Evolutionary conservation across 2,888 invertebrate genomes (phyloP).

Genomic region (Amiota communis): DNA sequence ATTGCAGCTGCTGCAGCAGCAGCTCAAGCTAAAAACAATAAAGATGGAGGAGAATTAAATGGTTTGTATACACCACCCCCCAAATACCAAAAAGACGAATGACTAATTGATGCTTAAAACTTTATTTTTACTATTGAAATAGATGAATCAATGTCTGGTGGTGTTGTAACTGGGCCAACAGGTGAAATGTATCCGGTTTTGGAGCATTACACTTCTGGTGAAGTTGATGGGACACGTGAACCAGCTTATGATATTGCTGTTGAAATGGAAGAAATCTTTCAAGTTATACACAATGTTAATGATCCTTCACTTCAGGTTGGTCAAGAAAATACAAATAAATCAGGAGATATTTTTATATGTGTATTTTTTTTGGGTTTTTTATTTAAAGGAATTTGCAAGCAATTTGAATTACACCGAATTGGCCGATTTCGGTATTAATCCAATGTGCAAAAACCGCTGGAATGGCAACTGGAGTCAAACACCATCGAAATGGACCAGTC

Average conservation of each 20-base stretch:
- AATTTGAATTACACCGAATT: constrained; percentile 72
- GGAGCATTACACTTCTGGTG: constrained; percentile 63
- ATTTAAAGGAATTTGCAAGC: constrained; percentile 69
- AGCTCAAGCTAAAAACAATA: constrained; percentile 55
- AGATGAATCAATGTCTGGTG: constrained; percentile 44
- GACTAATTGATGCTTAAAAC: background rate
- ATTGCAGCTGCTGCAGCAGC: constrained; percentile 59
- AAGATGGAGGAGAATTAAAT: constrained; percentile 32
- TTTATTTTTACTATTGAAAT: background rate
- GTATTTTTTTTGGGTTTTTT: background rate
- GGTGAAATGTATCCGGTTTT: constrained; percentile 69
- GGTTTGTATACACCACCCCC: constrained; percentile 13
- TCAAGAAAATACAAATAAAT: background rate
- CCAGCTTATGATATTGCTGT: constrained; percentile 70
- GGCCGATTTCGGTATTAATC: constrained; percentile 72
- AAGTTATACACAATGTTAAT: constrained; percentile 67
- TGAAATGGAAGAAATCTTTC: constrained; percentile 73
- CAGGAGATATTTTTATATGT: too few species aligned
- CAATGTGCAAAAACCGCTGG: constrained; percentile 73
- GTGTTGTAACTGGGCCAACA: constrained; percentile 43
- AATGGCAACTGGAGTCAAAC: constrained; percentile 69
- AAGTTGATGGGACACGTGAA: constrained; percentile 67
- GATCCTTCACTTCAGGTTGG: constrained; percentile 69
- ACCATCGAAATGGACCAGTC: constrained; percentile 65
- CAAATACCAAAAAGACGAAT: background rate